phyloP scores from a whole-genome alignment of 92 coral and sea anemone species.

The Muricea muricata region DNA sequence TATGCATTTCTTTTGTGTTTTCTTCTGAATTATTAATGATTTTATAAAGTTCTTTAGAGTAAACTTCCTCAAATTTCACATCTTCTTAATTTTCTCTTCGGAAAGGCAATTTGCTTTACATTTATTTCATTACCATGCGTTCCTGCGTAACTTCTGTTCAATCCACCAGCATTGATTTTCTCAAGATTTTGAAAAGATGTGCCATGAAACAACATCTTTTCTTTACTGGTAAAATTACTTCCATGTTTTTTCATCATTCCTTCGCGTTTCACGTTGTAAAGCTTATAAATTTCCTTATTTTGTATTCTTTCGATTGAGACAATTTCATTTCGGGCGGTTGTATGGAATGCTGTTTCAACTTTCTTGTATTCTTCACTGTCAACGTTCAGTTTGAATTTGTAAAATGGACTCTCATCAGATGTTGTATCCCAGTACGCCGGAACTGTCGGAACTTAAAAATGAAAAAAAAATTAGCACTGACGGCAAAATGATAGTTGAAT shows the following conservation, averaged over 20 bases:
- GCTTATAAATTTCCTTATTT: slow-evolving; percentile 49
- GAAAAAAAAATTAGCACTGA: too few relatives aligned
- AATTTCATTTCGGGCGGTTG: slow-evolving; percentile 40
- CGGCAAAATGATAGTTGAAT: too few relatives aligned
- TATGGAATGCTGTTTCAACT: slow-evolving; percentile 13
- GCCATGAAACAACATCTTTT: slow-evolving; percentile 72
- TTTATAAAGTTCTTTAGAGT: too few relatives aligned
- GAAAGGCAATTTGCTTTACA: slow-evolving; percentile 68
- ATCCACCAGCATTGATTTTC: slow-evolving; percentile 48
- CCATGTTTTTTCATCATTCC: slow-evolving; percentile 58
- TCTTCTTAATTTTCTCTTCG: too few relatives aligned
- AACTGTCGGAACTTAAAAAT: slow-evolving; percentile 37
- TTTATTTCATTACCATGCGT: slow-evolving; percentile 81
- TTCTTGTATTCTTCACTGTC: slow-evolving; percentile 49
- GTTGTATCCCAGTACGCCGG: slow-evolving; percentile 68
- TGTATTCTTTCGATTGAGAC: slow-evolving; percentile 67
- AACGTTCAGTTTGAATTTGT: slow-evolving; percentile 58
- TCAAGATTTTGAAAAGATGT: slow-evolving; percentile 40
- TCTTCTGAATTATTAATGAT: too few relatives aligned
- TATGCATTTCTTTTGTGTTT: too few relatives aligned
- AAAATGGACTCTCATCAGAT: slow-evolving; percentile 43
- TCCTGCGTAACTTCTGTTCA: too few relatives aligned
- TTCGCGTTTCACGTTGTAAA: slow-evolving; percentile 33
- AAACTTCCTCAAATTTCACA: too few relatives aligned
- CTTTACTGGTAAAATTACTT: slow-evolving; percentile 59